Evolutionary conservation across 2,797 vertebrate species (phyloP), one percentile per base, ranked within the genome.

Genomic region (Stomatorhinus walkeri): DNA sequence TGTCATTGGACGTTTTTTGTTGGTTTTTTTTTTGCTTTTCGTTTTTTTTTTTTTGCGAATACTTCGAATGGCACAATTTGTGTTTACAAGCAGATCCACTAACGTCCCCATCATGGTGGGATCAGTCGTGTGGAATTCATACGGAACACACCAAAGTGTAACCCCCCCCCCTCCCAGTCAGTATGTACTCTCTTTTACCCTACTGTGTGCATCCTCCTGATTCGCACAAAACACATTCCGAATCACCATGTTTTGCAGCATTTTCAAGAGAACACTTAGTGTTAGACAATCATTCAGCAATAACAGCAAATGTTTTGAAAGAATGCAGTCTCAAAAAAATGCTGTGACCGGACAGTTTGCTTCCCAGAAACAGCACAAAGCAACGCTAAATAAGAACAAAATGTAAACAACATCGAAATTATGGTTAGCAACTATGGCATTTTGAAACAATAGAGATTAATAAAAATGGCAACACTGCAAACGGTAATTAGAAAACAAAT

Each of bases 341-440:
- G 16, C 76, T n/a, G 36, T 46, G 76, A 81, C 40, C 76, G n/a
- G 36, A 83, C 28, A 43, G 24, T 48, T 8, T 46, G 36, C 36
- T 48, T 28, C 92, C 89, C 85, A 90, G 91, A 92, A 92, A 81
- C 89, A 83, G 87, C 28, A 87, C 89, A 89, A 90, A 90, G 59
- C 87, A 81, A 59, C 59, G 46, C 48, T 91, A 88, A 92, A 92
- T 32, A 40, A 43, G 83, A 90, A 90, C 83, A 79, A 92, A 92
- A 93, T 88, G 48, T 52, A 89, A 87, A 89, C 93, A 93, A 40
- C 48, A 46, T 85, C 43, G 46, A 46, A 88, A 83, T 54, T 83
- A 72, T 68, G 87, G 52, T 89, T 83, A 92, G 92, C 85, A 90
- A 14, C 88, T 88, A 86, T 89, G 56, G 85, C 48, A 68, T 87